Conservation (phyloP, 2,888 invertebrate genomes). For the Polyommatus iphigenia region DNA sequence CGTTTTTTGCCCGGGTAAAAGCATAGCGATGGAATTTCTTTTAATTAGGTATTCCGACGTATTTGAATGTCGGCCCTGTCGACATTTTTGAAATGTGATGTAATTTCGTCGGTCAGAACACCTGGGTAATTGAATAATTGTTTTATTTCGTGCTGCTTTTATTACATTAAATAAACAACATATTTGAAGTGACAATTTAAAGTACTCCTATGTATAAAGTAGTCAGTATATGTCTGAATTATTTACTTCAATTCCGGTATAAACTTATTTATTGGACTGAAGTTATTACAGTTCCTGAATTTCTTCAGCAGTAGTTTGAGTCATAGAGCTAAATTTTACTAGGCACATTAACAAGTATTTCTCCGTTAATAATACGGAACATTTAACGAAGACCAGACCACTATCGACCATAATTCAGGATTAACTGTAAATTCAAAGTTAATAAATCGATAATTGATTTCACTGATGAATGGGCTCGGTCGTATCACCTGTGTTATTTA, state of each 20-base stretch:
- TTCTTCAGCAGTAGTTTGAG: background rate
- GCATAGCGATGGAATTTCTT: constrained; percentile 63
- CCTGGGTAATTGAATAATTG: constrained; percentile 31
- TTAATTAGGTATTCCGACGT: constrained; percentile 65
- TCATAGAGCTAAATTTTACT: background rate
- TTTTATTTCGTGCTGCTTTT: constrained; percentile 14
- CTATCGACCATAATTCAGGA: background rate
- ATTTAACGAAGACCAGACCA: constrained; percentile 5
- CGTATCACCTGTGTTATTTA: constrained; percentile 29
- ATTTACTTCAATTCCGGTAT: background rate
- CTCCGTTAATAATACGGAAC: background rate
- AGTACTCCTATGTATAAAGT: background rate
- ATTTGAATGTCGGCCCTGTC: constrained; percentile 49
- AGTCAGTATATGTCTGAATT: background rate
- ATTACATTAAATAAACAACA: background rate
- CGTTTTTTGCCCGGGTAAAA: constrained; percentile 60
- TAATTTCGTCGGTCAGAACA: constrained; percentile 41
- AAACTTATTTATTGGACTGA: background rate
- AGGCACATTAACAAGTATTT: background rate
- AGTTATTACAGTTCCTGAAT: background rate
- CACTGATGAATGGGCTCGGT: constrained; percentile 27
- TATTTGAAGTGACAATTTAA: background rate
- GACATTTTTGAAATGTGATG: constrained; percentile 50
- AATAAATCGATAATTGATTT: constrained; percentile 24
- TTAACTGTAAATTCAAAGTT: constrained; percentile 27